Conservation (phyloP, 35 echinoderm and acorn worm species). For the Apostichopus japonicus region DNA sequence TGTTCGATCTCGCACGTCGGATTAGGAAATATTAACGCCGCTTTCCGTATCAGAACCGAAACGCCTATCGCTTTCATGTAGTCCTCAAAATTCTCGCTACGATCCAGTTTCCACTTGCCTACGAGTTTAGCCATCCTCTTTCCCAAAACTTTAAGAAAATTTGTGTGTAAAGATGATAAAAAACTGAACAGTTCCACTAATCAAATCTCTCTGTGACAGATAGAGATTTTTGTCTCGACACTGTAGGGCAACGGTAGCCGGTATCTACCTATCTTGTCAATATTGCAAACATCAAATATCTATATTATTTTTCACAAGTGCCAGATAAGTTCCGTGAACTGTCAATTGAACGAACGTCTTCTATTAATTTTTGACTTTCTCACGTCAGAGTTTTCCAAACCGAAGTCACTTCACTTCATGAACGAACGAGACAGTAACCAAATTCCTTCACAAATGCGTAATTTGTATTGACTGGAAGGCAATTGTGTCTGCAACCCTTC, state of each 20-base stretch:
- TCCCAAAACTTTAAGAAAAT: not conserved
- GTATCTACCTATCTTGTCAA: too few relatives aligned
- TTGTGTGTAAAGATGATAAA: too few relatives aligned
- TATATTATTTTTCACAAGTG: too few relatives aligned
- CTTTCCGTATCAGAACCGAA: conserved; percentile 74
- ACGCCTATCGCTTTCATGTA: conserved; percentile 94
- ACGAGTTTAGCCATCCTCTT: conserved; percentile 59
- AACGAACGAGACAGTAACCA: conserved; percentile 2
- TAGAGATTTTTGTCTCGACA: too few relatives aligned
- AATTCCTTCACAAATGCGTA: conserved; percentile 35
- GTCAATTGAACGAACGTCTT: too few relatives aligned
- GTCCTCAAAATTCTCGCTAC: conserved; percentile 96
- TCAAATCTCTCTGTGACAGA: too few relatives aligned
- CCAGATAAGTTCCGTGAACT: too few relatives aligned
- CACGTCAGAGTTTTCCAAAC: not conserved
- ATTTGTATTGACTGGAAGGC: conserved; percentile 38
- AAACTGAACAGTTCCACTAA: too few relatives aligned
- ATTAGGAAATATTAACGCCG: conserved; percentile 75
- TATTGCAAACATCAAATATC: too few relatives aligned
- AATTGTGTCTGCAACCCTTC: conserved; percentile 31
- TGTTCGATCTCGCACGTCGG: conserved; percentile 82
- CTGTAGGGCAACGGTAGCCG: too few relatives aligned
- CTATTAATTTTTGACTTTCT: not conserved
- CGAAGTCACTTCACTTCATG: too few relatives aligned
- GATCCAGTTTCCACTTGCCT: conserved; percentile 88